Evolutionary conservation across 2,113 vertebrate genomes (phyloP), one percentile per base, ranked within the genome.

Genomic region (Eleginops maclovinus): DNA sequence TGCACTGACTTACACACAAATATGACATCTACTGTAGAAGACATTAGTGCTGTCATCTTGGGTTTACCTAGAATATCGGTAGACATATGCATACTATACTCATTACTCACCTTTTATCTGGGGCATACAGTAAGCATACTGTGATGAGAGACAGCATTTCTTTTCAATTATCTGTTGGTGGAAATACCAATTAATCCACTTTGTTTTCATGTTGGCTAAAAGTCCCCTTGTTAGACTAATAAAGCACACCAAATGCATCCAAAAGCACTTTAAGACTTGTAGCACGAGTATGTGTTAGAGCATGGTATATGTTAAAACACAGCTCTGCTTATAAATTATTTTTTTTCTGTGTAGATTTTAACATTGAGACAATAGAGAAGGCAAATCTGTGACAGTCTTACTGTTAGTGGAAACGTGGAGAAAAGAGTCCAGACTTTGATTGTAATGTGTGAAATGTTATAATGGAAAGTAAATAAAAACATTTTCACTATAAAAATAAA

Each of bases 231-330:
- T 81, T 59, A 76, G 58, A 81, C 31, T 59, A 72, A 59, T 85
- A 44, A 89, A 91, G 84, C 88, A 89, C 88, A 91, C 59, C 58
- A 61, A 79, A 86, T 84, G 75, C 83, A 89, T 80, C 65, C 76
- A 87, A 77, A 85, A 82, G 90, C 92, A 93, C 90, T 94, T 94
- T 92, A 87, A 61, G 24, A 84, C 70, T 62, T 88, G 85, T 91
- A 92, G 85, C 90, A 84, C 73, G 63, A 65, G 86, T 81, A 21
- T 62, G 75, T 77, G 79, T 66, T 26, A 64, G 72, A 75, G 84
- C 83, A 85, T 85, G 79, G 81, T 82, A 77, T 65, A 60, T 76
- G 69, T 82, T 77, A 70, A 73, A 79, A 73, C 61, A 87, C 74
- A 85, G 40, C 53, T 82, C 82, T 77, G 69, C 54, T 84, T 73